Evolutionary conservation across 2,797 vertebrate genomes (phyloP).

Genomic region (Trachurus trachurus): DNA sequence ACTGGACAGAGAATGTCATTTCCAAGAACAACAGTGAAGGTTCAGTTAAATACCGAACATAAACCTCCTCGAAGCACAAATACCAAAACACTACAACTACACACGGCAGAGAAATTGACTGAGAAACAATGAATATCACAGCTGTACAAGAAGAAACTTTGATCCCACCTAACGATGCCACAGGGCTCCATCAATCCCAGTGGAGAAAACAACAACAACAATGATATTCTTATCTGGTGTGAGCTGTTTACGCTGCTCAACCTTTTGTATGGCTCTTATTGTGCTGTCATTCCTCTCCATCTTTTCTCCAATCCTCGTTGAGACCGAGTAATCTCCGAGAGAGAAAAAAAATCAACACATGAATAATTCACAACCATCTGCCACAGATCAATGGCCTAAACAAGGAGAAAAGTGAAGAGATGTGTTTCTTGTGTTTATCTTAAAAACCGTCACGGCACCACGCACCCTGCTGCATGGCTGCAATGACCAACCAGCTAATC

Average conservation of each 20-base stretch:
- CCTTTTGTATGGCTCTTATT: slow-evolving; percentile 56
- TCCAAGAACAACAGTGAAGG: no score
- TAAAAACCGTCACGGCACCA: slow-evolving; percentile 27
- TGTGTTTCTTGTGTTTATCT: slow-evolving; percentile 69
- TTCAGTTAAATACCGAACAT: background rate
- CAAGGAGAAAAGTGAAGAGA: slow-evolving; percentile 67
- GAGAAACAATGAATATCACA: background rate
- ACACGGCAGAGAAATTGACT: background rate
- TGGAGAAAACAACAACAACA: slow-evolving; percentile 1
- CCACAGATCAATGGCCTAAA: slow-evolving; percentile 68
- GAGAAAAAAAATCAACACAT: slow-evolving; percentile 69
- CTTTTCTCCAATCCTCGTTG: slow-evolving; percentile 42
- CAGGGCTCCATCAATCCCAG: slow-evolving; percentile 22
- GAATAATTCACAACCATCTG: slow-evolving; percentile 88
- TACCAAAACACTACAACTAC: background rate
- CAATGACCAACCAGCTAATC: background rate
- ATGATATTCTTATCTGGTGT: slow-evolving; percentile 45
- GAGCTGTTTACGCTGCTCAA: slow-evolving; percentile 47
- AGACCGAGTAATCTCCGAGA: slow-evolving; percentile 76
- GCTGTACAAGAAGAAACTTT: slow-evolving; percentile 14
- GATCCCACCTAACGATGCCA: background rate
- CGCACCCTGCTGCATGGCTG: background rate
- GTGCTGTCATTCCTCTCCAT: slow-evolving; percentile 53
- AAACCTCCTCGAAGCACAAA: background rate
- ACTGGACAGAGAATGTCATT: slow-evolving; percentile 9